Evolutionary conservation across 2,113 vertebrate species (phyloP), one percentile per base, ranked within the genome.

Genomic region (Agapornis roseicollis): DNA sequence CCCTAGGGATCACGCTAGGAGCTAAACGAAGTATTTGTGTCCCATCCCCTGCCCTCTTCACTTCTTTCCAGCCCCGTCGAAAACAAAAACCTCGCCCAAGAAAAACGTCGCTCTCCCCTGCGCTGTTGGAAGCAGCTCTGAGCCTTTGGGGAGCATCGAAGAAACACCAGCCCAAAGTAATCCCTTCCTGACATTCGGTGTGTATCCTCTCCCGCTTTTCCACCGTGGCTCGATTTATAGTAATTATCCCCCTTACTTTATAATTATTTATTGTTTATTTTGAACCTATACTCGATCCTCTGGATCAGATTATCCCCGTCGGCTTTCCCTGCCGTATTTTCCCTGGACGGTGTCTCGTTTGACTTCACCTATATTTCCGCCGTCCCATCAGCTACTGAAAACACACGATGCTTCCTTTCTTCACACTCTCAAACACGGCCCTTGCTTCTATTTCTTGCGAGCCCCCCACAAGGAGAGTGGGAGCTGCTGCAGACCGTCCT

Each of bases 181-280:
- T 7, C 31, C 37, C 58, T 31, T 77, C 37, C 41, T 35, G 56
- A 73, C 58, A 69, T 39, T 3, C 7, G 25, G 11, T 23, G 13
- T 24, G 25, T 29, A 6, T 74, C 17, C 41, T 78, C 13, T 0
- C 9, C 46, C 3, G 4, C 16, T 91, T 78, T 87, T 42, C n/a
- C 46, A 17, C 25, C 1, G 6, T 20, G 7, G 4, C 11, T 69
- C 37, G 1, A 11, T 35, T 7, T 29, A 1, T 16, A 31, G 41
- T 19, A 60, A 64, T 39, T 25, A 10, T 4, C 1, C 20, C 25
- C 46, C 4, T 7, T 37, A n/a, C 8, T 77, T 41, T 10, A 13
- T 41, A 53, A 37, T n/a, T 46, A 53, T 77, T 73, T 72, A 17
- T 61, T 56, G 9, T 52, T 79, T 69, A 49, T 88, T 94, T 66